Evolutionary conservation across 1,140 invertebrate genomes (phyloP).

Genomic region (Anoplophora glabripennis): DNA sequence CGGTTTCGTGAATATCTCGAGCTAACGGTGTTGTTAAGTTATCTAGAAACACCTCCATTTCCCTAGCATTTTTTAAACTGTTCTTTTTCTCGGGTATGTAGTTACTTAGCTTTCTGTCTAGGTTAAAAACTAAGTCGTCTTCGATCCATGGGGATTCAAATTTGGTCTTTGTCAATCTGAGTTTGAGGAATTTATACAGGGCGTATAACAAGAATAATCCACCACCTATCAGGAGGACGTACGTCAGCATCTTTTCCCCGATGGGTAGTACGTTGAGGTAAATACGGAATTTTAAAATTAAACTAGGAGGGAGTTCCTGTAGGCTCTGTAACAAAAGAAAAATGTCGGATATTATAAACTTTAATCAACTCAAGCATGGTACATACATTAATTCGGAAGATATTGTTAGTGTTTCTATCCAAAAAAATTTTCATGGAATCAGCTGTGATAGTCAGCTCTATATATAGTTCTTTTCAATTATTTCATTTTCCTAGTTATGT

Average conservation of each 20-base stretch:
- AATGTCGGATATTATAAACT: no score
- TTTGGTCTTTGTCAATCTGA: slow-evolving; percentile 11
- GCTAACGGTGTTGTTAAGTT: slow-evolving; percentile 41
- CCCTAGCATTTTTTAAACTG: slow-evolving; percentile 35
- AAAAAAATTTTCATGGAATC: no score
- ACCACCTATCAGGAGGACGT: slow-evolving; percentile 58
- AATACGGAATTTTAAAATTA: slow-evolving; percentile 65
- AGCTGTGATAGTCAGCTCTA: no score
- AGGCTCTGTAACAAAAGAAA: slow-evolving; percentile 58
- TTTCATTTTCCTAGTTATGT: no score
- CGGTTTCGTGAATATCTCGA: slow-evolving; percentile 19
- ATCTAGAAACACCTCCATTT: slow-evolving; percentile 43
- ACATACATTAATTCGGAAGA: no score
- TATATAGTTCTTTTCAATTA: no score
- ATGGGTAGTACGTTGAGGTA: slow-evolving; percentile 69
- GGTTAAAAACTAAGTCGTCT: slow-evolving; percentile 31
- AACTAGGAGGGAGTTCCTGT: slow-evolving; percentile 58
- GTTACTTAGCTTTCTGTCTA: slow-evolving; percentile 38
- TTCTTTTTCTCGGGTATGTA: slow-evolving; percentile 33
- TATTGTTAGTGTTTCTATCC: no score
- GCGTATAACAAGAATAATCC: slow-evolving; percentile 52
- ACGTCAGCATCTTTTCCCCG: slow-evolving; percentile 57
- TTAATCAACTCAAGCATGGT: no score
- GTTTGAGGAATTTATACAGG: slow-evolving; percentile 34
- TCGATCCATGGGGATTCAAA: slow-evolving; percentile 34